Percentiles rank a stretch among this genome's conserved stretches.
Evolutionary conservation across 2,113 vertebrate species (phyloP).

Genomic region (Osmerus mordax): DNA sequence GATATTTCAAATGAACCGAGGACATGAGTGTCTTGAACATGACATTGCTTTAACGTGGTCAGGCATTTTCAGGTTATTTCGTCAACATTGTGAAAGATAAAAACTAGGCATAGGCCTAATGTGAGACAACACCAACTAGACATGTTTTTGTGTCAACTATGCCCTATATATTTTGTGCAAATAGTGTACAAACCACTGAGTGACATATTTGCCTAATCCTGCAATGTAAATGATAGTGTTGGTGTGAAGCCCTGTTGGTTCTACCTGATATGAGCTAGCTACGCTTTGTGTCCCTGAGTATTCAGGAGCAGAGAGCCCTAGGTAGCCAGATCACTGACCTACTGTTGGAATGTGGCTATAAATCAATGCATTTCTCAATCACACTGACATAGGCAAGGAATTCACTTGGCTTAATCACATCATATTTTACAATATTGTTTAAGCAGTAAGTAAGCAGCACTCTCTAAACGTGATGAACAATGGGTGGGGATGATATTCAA

Average conservation of each 20-base stretch:
- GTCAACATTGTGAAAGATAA: background rate
- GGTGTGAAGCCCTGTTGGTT: constrained; percentile 8
- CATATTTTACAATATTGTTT: no score
- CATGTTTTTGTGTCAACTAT: constrained; percentile 18
- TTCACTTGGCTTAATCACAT: no score
- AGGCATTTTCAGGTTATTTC: background rate
- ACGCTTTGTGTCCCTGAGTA: constrained; percentile 3
- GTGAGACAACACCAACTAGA: background rate
- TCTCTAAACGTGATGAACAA: no score
- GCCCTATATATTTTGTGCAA: constrained; percentile 21
- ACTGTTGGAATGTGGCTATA: background rate
- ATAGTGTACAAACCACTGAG: constrained; percentile 18
- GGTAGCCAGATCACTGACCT: constrained; percentile 10
- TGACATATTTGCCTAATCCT: constrained; percentile 35
- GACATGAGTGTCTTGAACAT: constrained; percentile 16
- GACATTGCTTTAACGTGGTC: constrained; percentile 18
- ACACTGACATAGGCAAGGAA: no score
- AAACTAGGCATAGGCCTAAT: background rate
- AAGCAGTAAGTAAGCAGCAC: no score
- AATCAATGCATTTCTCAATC: no score
- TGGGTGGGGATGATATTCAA: no score
- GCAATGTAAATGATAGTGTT: constrained; percentile 26
- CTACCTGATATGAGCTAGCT: constrained; percentile 8
- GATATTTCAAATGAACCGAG: constrained; percentile 10
- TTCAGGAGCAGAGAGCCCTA: constrained; percentile 7